These are phyloP conservation scores for Toxotes lorentzi DNA, from an alignment of 2,797 vertebrate genomes.

Conservation along the genomic window DNA sequence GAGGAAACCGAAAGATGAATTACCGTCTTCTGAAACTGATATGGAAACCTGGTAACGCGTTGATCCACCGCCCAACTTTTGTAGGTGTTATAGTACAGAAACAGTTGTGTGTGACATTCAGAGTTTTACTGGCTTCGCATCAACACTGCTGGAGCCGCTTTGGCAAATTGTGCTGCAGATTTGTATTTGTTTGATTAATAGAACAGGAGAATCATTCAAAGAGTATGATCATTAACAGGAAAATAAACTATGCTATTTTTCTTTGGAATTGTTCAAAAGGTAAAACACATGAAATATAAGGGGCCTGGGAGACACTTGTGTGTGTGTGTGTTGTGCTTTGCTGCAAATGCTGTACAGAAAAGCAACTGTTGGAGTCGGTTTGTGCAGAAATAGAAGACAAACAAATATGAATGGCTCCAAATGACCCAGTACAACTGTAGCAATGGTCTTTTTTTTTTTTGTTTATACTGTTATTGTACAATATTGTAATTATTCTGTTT, in stretches of 20 bases:
- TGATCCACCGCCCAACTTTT: slow-evolving; percentile 35
- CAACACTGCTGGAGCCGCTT: slow-evolving; percentile 46
- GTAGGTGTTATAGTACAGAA: slow-evolving; percentile 44
- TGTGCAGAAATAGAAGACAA: slow-evolving; percentile 55
- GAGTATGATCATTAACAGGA: neutral
- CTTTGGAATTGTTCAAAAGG: neutral
- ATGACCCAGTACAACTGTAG: slow-evolving; percentile 95
- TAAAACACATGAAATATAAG: neutral
- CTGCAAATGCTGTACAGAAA: slow-evolving; percentile 75
- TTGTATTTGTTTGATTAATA: slow-evolving; percentile 7
- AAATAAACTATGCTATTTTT: neutral
- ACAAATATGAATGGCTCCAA: slow-evolving; percentile 75
- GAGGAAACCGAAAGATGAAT: slow-evolving; percentile 73
- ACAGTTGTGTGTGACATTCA: slow-evolving; percentile 51
- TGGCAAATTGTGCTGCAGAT: slow-evolving; percentile 1
- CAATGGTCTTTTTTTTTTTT: slow-evolving; percentile 81
- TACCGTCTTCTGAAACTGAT: slow-evolving; percentile 68
- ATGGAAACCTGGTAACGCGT: slow-evolving; percentile 67
- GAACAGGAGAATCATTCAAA: neutral
- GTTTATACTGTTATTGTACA: slow-evolving; percentile 89
- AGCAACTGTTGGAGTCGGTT: slow-evolving; percentile 69
- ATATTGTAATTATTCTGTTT: slow-evolving; percentile 84
- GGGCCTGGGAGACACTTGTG: slow-evolving; percentile 5
- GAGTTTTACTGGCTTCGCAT: slow-evolving; percentile 52
- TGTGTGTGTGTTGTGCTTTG: slow-evolving; percentile 45